Percentiles rank a stretch among this genome's conserved stretches.
These are phyloP conservation scores for Dolichotis patagonum DNA, from an alignment of 2,113 vertebrate species.

Conservation along the genomic window DNA sequence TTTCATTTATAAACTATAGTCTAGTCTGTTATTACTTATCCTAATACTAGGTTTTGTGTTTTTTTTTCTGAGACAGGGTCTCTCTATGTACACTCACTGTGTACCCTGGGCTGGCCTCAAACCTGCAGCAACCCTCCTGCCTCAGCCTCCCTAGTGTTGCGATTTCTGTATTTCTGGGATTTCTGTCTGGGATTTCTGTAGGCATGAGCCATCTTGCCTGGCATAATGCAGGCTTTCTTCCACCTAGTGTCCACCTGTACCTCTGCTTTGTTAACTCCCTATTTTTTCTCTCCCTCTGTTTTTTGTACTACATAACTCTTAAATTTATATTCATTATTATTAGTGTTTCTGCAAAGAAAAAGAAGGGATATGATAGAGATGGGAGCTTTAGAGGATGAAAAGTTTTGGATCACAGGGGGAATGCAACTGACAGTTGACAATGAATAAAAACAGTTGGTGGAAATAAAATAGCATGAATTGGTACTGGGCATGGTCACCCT, in stretches of 20 bases:
- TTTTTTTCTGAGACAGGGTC: neutral
- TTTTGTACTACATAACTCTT: slow-evolving; percentile 24
- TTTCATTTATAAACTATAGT: slow-evolving; percentile 34
- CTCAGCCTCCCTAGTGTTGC: neutral
- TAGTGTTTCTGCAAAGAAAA: slow-evolving; percentile 18
- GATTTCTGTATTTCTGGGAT: neutral
- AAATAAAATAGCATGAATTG: neutral
- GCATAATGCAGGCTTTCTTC: neutral
- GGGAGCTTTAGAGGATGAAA: neutral
- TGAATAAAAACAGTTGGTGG: neutral
- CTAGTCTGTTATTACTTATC: slow-evolving; percentile 7
- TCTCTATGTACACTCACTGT: neutral
- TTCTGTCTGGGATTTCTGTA: too few relatives aligned
- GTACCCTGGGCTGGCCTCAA: neutral
- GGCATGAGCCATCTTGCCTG: neutral
- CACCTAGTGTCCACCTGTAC: neutral
- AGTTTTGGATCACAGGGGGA: neutral
- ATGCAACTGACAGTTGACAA: neutral
- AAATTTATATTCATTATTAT: slow-evolving; percentile 3
- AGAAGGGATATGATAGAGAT: neutral
- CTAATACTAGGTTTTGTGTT: neutral
- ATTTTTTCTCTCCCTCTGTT: neutral
- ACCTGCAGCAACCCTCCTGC: neutral
- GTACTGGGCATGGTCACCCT: neutral
- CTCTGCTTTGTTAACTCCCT: neutral